These are phyloP conservation scores for Drosophila acutilabella DNA, from an alignment of 2,888 invertebrate species.

Conservation along the genomic window DNA sequence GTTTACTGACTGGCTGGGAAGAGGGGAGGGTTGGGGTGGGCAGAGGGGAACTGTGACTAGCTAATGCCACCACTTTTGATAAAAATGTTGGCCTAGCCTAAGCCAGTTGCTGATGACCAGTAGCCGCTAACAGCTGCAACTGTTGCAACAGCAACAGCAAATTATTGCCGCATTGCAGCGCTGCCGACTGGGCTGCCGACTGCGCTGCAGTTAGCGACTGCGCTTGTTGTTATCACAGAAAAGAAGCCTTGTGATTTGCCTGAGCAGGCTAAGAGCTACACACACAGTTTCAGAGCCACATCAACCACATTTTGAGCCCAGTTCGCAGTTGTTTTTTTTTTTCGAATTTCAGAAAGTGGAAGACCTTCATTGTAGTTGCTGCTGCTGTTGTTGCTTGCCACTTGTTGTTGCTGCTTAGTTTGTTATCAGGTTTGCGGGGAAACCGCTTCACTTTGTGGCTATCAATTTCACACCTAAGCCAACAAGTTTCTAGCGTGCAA, in stretches of 20 bases:
- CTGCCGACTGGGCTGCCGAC: too few species aligned
- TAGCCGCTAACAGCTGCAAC: conserved; percentile 20
- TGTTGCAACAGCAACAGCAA: conserved; percentile 36
- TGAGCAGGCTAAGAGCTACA: conserved; percentile 30
- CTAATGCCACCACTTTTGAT: conserved; percentile 80
- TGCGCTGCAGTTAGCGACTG: not conserved
- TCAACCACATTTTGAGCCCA: conserved; percentile 42
- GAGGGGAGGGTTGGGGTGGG: not conserved
- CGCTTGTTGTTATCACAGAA: conserved; percentile 42
- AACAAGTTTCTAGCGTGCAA: conserved; percentile 56
- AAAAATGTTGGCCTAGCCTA: conserved; percentile 77
- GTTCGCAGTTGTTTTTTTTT: conserved; percentile 49
- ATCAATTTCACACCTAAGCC: conserved; percentile 78
- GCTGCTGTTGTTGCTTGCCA: conserved; percentile 43
- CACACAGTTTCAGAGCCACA: conserved; percentile 33
- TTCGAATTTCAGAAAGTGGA: conserved; percentile 81
- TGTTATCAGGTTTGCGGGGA: conserved; percentile 67
- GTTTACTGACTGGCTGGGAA: conserved; percentile 42
- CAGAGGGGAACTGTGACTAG: conserved; percentile 12
- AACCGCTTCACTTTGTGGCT: conserved; percentile 55
- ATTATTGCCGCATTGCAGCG: conserved; percentile 38
- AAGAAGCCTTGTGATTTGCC: conserved; percentile 67
- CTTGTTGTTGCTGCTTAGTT: conserved; percentile 67
- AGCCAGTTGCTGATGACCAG: conserved; percentile 60
- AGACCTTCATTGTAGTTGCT: conserved; percentile 75